These are phyloP conservation scores for Speoplatyrhinus poulsoni DNA, from an alignment of 2,113 vertebrate species.

Conservation along the genomic window DNA sequence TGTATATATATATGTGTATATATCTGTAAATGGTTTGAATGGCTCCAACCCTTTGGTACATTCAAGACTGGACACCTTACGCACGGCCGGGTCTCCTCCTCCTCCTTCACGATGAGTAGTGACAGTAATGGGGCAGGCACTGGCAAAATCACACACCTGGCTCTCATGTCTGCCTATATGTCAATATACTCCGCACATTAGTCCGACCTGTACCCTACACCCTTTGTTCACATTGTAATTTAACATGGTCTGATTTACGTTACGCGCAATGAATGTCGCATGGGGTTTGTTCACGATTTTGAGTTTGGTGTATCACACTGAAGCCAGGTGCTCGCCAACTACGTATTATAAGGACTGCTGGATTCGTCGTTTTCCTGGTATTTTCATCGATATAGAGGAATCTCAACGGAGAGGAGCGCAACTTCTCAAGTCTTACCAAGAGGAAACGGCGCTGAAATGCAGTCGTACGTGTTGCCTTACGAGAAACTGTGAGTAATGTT, in stretches of 20 bases:
- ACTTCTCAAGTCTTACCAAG: slow-evolving; percentile 79
- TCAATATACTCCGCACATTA: neutral
- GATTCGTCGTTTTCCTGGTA: slow-evolving; percentile 88
- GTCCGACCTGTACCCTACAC: slow-evolving; percentile 22
- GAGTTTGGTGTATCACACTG: slow-evolving; percentile 50
- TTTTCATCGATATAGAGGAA: slow-evolving; percentile 81
- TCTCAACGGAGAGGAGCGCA: slow-evolving; percentile 86
- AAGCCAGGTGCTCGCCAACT: slow-evolving; percentile 81
- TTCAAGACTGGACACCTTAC: neutral
- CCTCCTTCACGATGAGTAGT: slow-evolving; percentile 25
- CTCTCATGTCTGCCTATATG: slow-evolving; percentile 2
- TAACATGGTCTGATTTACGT: slow-evolving; percentile 43
- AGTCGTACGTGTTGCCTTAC: slow-evolving; percentile 86
- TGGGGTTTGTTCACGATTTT: slow-evolving; percentile 73
- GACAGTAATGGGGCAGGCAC: slow-evolving; percentile 46
- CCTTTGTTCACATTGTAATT: neutral
- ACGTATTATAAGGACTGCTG: slow-evolving; percentile 90
- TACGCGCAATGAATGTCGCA: slow-evolving; percentile 75
- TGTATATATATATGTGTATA: too few relatives aligned
- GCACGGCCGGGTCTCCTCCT: slow-evolving; percentile 50
- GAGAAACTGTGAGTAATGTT: slow-evolving; percentile 71
- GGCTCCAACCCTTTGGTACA: neutral
- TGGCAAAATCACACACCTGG: slow-evolving; percentile 26
- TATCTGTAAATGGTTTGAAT: neutral
- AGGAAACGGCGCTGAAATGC: slow-evolving; percentile 83